A percentile compares a stretch with the other conserved stretches of the same genome.
Conservation (phyloP, 1,140 invertebrate genomes). For the Vanessa tameamea region DNA sequence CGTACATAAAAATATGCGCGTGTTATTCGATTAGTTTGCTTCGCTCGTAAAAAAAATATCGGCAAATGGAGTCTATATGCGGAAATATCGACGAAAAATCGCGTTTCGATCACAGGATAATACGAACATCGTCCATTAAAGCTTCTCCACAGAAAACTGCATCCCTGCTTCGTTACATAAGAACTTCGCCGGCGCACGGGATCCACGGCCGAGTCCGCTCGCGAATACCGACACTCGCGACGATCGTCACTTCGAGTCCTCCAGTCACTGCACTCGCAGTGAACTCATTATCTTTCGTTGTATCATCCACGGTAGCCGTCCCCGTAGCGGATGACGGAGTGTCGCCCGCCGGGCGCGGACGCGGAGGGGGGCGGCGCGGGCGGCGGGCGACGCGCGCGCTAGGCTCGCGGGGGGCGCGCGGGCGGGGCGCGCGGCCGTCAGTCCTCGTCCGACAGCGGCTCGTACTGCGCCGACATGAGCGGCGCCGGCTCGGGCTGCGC, state of each 20-base stretch:
- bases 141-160: neutral
- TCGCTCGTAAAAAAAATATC: constrained; percentile 18
- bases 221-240: no score
- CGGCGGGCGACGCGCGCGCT: constrained; percentile 78
- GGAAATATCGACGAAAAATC: constrained; percentile 22
- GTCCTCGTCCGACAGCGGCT: constrained; percentile 93
- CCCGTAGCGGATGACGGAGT: constrained; percentile 3
- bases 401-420: constrained; percentile 42
- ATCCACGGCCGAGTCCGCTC: no score
- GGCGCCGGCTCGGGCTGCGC: constrained; percentile 87
- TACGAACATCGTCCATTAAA: constrained; percentile 30
- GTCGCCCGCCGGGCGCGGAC: constrained; percentile 59
- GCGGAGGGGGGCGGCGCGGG: constrained; percentile 74
- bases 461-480: constrained; percentile 91
- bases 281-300: neutral
- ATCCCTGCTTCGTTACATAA: constrained; percentile 44
- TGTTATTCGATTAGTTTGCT: neutral
- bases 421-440: constrained; percentile 70
- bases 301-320: neutral
- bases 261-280: no score
- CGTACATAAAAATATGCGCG: constrained; percentile 8
- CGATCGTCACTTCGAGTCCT: no score
- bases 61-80: constrained; percentile 12
- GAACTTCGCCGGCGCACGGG: neutral
- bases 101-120: constrained; percentile 14